Evolutionary conservation across 2,888 invertebrate genomes (phyloP), one percentile per base, ranked within the genome.

Genomic region (Metallyticus violacea): DNA sequence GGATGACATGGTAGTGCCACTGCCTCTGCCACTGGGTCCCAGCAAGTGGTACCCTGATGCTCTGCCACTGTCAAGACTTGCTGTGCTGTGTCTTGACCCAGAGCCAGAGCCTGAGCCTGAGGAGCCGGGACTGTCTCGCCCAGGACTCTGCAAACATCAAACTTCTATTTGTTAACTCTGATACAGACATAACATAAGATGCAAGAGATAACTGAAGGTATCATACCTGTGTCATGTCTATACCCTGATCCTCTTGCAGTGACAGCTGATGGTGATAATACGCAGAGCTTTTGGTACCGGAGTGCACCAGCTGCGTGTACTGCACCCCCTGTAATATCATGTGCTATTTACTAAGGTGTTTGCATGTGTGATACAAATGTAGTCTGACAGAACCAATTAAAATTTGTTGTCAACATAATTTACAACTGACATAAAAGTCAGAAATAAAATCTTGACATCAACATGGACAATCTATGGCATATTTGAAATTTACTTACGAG

Each of bases 101-200:
- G 97, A 97, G 78, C 97, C 97, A 0, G 96, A 96, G 29, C 97
- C 97, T 7, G 97, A 97, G 86, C 97, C 96, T 25, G 97, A 97
- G 0, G 96, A 96, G 22, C 97, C 97, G 22, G 98, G 97, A 91
- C 97, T 97, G 92, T 98, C 97, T 88, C 98, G 94, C n/a, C 98
- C 98, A 79, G 98, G 97, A 90, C 97, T 97, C 95, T 96, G 93
- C n/a, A 91, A 90, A 89, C 78, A 79, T 27, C 25, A 29, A 22
- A 81, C 6, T 15, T 9, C 9, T 5, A 0, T 15, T 27, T 28
- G 9, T 25, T 79, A 26, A 25, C 79, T 27, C 26, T 81, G n/a
- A 62, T 62, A 9, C 3, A 15, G 15, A 1, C n/a, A n/a, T n/a
- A n/a, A n/a, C n/a, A n/a, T 62, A 62, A 62, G 40, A 25, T 22